These are phyloP conservation scores for Holacanthus passer DNA, from an alignment of 2,113 vertebrate genomes.

Conservation along the genomic window DNA sequence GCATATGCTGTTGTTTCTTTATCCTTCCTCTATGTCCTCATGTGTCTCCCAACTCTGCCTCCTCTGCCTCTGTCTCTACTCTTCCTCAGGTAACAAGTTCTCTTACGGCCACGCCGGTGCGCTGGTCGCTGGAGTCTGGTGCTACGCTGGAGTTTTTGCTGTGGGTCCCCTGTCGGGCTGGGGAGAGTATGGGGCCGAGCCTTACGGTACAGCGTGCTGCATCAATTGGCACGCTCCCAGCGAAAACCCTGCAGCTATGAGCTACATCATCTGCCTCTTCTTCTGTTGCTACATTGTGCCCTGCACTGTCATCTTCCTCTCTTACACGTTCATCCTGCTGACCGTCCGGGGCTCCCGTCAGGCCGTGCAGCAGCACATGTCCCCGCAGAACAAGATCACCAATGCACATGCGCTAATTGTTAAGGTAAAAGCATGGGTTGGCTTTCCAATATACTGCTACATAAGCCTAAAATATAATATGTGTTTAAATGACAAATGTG, in stretches of 20 bases:
- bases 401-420: conserved; percentile 83
- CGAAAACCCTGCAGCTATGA: conserved; percentile 75
- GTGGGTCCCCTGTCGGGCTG: conserved; percentile 85
- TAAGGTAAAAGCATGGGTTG: conserved; percentile 79
- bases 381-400: conserved; percentile 80
- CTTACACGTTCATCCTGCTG: conserved; percentile 87
- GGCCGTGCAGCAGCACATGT: conserved; percentile 85
- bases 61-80: conserved; percentile 18
- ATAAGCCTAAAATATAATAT: background rate
- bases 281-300: conserved; percentile 90
- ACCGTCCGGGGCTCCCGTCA: conserved; percentile 83
- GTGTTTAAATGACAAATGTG: background rate
- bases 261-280: conserved; percentile 89
- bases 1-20: conserved; percentile 13
- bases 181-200: conserved; percentile 89
- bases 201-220: conserved; percentile 92
- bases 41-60: conserved; percentile 25
- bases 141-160: conserved; percentile 86
- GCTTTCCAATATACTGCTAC: background rate
- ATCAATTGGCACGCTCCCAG: conserved; percentile 85
- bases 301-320: conserved; percentile 86
- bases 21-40: conserved; percentile 15
- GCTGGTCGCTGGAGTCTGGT: conserved; percentile 86
- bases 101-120: conserved; percentile 79
- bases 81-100: conserved; percentile 86